Evolutionary conservation across 2,888 invertebrate genomes (phyloP).

Genomic region (Epistrophella euchroma): DNA sequence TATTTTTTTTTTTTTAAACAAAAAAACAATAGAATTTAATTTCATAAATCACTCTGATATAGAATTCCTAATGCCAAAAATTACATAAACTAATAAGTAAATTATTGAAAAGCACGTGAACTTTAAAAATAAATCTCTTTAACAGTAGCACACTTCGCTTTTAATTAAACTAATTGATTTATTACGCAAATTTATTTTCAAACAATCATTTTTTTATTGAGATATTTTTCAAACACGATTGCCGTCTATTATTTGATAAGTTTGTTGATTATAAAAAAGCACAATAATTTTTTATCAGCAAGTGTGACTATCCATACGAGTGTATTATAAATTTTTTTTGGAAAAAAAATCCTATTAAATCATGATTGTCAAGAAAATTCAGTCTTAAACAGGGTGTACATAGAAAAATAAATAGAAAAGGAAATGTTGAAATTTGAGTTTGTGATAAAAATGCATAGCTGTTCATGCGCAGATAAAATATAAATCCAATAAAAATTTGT

Average conservation of each 20-base stretch:
- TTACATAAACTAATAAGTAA: background rate
- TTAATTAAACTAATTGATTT: background rate
- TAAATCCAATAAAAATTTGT: too few species aligned
- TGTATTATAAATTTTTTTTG: too few species aligned
- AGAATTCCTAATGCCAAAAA: background rate
- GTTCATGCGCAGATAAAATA: background rate
- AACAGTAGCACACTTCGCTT: background rate
- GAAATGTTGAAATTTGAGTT: background rate
- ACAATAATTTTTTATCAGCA: slow-evolving; percentile 14
- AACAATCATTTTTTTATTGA: background rate
- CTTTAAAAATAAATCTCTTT: background rate
- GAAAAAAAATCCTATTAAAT: too few species aligned
- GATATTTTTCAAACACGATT: slow-evolving; percentile 5
- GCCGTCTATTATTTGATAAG: slow-evolving; percentile 1
- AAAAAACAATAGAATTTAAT: too few species aligned
- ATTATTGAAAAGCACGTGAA: background rate
- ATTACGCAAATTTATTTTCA: background rate
- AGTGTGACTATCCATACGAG: too few species aligned
- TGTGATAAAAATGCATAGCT: too few species aligned
- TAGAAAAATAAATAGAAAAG: background rate
- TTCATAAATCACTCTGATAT: background rate
- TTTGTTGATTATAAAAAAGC: slow-evolving; percentile 12
- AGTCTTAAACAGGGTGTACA: background rate
- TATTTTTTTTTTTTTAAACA: too few species aligned
- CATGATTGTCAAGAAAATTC: slow-evolving; percentile 3